Evolutionary conservation across 2,888 invertebrate genomes (phyloP).

Genomic region (Synergus itoensis): DNA sequence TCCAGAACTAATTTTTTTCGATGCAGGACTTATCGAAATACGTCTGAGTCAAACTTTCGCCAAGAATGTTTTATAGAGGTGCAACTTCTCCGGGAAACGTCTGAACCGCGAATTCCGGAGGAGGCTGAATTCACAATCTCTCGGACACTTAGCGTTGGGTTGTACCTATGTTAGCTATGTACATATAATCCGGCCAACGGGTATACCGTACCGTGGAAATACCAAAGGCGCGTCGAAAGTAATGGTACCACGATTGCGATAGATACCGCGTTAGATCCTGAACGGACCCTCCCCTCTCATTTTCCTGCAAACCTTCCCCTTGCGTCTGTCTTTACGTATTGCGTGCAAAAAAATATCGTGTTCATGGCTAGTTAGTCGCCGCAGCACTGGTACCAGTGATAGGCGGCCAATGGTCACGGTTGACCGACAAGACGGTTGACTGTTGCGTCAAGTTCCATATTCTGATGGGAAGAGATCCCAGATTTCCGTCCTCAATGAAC

Average conservation of each 20-base stretch:
- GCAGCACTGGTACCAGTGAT: conserved; percentile 60
- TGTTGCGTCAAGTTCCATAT: conserved; percentile 30
- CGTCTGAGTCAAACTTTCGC: background rate
- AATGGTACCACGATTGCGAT: conserved; percentile 63
- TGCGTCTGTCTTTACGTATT: conserved; percentile 39
- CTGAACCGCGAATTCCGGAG: conserved; percentile 44
- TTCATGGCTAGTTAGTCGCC: conserved; percentile 65
- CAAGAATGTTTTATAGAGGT: background rate
- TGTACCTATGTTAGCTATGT: conserved; percentile 24
- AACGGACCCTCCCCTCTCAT: conserved; percentile 53
- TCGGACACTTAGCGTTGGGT: conserved; percentile 45
- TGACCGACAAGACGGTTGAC: conserved; percentile 62
- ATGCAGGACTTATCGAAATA: background rate
- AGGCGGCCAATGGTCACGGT: conserved; percentile 73
- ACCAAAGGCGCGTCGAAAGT: conserved; percentile 60
- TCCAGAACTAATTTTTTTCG: background rate
- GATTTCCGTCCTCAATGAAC: background rate
- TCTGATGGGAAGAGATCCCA: conserved; percentile 50
- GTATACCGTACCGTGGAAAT: conserved; percentile 53
- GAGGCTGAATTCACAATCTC: conserved; percentile 50
- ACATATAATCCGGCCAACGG: conserved; percentile 33
- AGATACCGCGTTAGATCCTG: conserved; percentile 61
- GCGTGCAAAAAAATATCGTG: conserved; percentile 56
- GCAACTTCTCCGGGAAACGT: conserved; percentile 44
- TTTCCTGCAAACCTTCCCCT: conserved; percentile 26